phyloP scores from a whole-genome alignment of 92 coral and sea anemone genomes.

The Paramuricea clavata region DNA sequence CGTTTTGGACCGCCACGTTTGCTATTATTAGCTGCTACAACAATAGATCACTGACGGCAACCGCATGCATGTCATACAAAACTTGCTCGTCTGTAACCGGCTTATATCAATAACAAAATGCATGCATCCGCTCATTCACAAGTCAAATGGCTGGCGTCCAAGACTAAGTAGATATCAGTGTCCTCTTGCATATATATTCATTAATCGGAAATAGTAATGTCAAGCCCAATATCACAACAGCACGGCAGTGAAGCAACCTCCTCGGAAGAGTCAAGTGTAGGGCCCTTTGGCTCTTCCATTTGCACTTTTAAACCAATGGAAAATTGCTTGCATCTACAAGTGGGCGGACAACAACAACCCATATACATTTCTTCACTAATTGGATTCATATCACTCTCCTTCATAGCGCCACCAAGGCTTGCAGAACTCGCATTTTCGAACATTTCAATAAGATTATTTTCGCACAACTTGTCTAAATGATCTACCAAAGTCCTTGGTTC shows the following conservation, averaged over 20 bases:
- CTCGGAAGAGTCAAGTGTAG: not conserved
- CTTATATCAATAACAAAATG: too few relatives aligned
- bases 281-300: not conserved
- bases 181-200: not conserved
- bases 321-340: conserved; percentile 13
- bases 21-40: too few relatives aligned
- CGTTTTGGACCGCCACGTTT: too few relatives aligned
- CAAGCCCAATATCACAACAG: conserved; percentile 12
- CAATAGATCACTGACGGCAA: too few relatives aligned
- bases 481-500: not conserved
- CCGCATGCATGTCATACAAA: too few relatives aligned
- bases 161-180: not conserved
- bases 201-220: not conserved
- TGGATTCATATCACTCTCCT: not conserved
- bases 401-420: not conserved
- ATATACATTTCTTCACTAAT: not conserved
- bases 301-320: conserved; percentile 19
- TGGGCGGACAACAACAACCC: conserved; percentile 24
- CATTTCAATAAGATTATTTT: not conserved
- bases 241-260: conserved; percentile 19
- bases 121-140: too few relatives aligned
- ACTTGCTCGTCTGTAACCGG: too few relatives aligned
- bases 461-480: not conserved
- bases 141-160: not conserved
- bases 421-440: not conserved